Base-by-base conservation (phyloP, 2,113 vertebrate species). In the Phylloscopus whistleri region DNA sequence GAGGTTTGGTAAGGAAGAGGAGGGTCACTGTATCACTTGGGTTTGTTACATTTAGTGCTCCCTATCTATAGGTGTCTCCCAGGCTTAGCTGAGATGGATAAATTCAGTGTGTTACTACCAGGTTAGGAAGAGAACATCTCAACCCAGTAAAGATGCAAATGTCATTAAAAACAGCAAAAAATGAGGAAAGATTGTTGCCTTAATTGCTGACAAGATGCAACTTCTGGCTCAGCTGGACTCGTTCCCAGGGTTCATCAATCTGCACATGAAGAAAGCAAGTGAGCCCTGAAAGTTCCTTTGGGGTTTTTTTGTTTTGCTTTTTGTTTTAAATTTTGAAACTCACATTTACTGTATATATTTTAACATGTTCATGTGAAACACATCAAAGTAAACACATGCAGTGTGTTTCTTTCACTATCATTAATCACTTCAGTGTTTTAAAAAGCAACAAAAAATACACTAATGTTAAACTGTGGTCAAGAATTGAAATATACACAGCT, bases 351-450 rank as follows among this genome's bases (percentile, higher is more conserved):
- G 64, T 95, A 93, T 95, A 84, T 97, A 86, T 96, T 97, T 97
- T 94, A 95, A 92, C 84, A 90, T 90, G 89, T 95, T 95, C 86
- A 37, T 84, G 48, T 70, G 89, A 92, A 97, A 93, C 86, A 96
- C 95, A 92, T 97, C 93, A 95, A 94, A 96, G 94, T 92, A 92
- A 95, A 94, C 89, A 81, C 72, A 84, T 92, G 85, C 79, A 70
- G 39, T 55, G 48, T 90, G 83, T 97, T 97, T 95, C 92, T 94
- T 93, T 94, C 83, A 56, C 90, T 87, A 31, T 95, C 92, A 94
- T 97, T 97, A 97, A 96, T 97, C 95, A 96, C 55, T 70, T 64
- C 53, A 89, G 68, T 88, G 83, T 92, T 96, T 80, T 87, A 70
- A 95, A 94, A 95, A 84, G 64, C 83, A 92, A 96, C 89, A 90